Percentiles rank a stretch among this genome's conserved stretches.
Conservation (phyloP, 2,888 invertebrate genomes). For the Cryptops parisi region DNA sequence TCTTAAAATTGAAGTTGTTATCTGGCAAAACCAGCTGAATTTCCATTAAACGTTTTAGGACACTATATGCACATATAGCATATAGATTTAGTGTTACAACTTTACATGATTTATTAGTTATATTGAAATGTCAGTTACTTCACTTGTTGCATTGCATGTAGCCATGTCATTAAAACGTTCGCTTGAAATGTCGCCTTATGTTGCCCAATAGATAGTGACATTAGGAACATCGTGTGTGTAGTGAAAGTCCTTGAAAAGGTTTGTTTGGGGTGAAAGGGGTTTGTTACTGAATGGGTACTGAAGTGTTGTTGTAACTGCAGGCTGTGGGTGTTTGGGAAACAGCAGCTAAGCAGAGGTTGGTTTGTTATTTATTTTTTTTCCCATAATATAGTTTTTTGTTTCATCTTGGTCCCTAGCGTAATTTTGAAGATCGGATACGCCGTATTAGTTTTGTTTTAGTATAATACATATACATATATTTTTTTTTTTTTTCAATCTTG, state of each 20-base stretch:
- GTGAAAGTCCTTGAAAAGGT: no score
- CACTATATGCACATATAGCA: no score
- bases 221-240: no score
- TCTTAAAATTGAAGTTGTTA: no score
- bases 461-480: no score
- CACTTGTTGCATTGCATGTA: neutral
- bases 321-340: constrained; percentile 4
- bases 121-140: neutral
- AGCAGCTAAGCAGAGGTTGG: constrained; percentile 1
- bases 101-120: neutral
- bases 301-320: constrained; percentile 1
- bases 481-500: no score
- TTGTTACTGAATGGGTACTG: neutral
- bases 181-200: neutral
- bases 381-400: neutral
- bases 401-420: neutral
- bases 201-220: no score
- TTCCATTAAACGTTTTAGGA: no score
- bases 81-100: neutral
- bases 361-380: neutral
- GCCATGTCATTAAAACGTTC: neutral
- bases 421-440: neutral
- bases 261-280: neutral
- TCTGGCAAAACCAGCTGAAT: no score
- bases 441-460: no score